Conservation (phyloP, 2,888 invertebrate genomes). For the Drosophila tanythrix region DNA sequence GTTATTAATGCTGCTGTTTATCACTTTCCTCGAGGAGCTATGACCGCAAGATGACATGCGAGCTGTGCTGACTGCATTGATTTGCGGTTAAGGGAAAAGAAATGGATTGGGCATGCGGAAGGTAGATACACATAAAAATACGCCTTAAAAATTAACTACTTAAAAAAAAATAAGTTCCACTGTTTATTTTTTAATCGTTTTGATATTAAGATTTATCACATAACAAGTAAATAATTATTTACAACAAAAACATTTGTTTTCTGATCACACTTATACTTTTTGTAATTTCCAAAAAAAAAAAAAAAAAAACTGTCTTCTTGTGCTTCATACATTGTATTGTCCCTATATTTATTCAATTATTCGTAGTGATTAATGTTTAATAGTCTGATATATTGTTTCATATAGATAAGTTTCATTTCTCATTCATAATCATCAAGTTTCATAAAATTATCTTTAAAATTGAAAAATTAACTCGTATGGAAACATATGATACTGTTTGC, state of each 20-base stretch:
- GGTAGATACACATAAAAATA: not conserved
- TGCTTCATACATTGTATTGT: not conserved
- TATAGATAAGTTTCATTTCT: not conserved
- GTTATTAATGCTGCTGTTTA: conserved; percentile 5
- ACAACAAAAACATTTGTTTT: not conserved
- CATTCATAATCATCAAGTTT: not conserved
- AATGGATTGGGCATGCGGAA: not conserved
- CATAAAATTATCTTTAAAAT: not conserved
- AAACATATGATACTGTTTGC: too few species aligned
- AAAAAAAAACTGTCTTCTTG: not conserved
- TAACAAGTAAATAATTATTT: not conserved
- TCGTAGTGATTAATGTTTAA: not conserved
- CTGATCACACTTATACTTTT: not conserved
- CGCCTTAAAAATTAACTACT: not conserved
- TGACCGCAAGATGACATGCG: conserved; percentile 40
- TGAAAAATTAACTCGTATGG: not conserved
- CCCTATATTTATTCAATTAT: not conserved
- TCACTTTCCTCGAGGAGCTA: conserved; percentile 4
- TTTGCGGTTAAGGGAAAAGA: not conserved
- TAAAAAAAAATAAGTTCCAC: not conserved
- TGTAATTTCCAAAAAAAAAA: not conserved
- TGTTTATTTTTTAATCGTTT: not conserved
- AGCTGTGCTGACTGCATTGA: conserved; percentile 1
- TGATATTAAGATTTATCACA: not conserved
- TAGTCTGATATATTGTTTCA: not conserved